Base-by-base conservation (phyloP, 2,888 invertebrate genomes). In the Yponomeuta cagnagella region DNA sequence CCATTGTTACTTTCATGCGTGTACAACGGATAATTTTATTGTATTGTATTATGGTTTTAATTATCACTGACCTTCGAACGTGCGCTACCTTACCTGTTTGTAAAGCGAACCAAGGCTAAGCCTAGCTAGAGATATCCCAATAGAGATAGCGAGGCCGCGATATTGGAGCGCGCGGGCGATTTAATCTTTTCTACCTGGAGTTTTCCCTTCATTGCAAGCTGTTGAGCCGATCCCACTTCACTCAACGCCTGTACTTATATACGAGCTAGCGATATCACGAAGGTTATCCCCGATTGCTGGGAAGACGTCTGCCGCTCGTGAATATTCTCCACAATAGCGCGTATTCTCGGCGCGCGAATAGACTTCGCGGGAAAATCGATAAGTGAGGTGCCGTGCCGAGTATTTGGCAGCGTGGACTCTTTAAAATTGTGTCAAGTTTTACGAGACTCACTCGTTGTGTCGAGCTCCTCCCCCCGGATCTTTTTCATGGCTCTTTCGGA, bases 331-430 rank as follows among this genome's bases (percentile, higher is more conserved):
- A 84, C 82, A 84, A 85, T 83, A 76, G 76, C 75, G 74, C 79
- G 81, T 79, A 83, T 86, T 85, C 78, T 74, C 77, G 80, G 43
- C 80, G 80, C 84, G 81, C 82, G 85, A 85, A 88, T 84, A 86
- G 83, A 83, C 82, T 85, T 83, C 52, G 80, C 78, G 76, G 76
- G 76, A 86, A 87, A 87, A 87, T 88, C 87, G 82, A 87, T 87
- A 81, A 15, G 73, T 72, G 75, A 80, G 80, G 81, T 79, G 80
- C 77, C 75, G 76, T 74, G 76, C 71, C 74, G 72, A 73, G 76
- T 77, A 76, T 78, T 79, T 77, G 63, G 63, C 70, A 67, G 48
- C 58, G 67, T 48, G 43, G 70, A 66, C 70, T 71, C 71, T 72
- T 68, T 69, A 37, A 72, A 70, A 72, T 70, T 63, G 70, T 70